Evolutionary conservation across 2,113 vertebrate species (phyloP).

Genomic region (Ascaphus truei): DNA sequence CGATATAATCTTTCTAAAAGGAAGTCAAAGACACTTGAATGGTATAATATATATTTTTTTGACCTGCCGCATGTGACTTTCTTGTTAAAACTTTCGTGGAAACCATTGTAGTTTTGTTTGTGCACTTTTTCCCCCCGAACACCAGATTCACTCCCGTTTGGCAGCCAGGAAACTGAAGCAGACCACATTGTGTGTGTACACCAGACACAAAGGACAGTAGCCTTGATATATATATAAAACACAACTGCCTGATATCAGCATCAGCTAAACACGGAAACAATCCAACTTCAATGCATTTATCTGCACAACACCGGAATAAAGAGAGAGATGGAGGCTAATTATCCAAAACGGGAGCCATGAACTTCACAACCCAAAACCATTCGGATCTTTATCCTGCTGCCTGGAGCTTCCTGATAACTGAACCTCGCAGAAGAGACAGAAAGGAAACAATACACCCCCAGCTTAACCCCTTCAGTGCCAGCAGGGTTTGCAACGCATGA

Average conservation of each 20-base stretch:
- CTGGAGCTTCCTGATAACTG: neutral
- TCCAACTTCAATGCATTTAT: neutral
- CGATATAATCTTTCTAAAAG: too few species aligned
- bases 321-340: neutral
- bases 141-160: neutral
- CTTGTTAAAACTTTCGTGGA: too few species aligned
- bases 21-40: too few species aligned
- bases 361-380: slow-evolving; percentile 18
- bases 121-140: too few species aligned
- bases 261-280: neutral
- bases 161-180: neutral
- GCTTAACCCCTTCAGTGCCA: neutral
- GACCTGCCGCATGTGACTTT: too few species aligned
- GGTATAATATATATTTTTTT: too few species aligned
- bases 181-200: too few species aligned
- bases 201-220: too few species aligned
- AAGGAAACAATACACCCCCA: neutral
- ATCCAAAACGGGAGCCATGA: too few species aligned
- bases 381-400: neutral
- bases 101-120: too few species aligned
- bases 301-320: slow-evolving; percentile 13
- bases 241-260: slow-evolving; percentile 2
- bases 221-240: too few species aligned
- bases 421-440: neutral
- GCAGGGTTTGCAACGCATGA: too few species aligned